phyloP scores from a whole-genome alignment of 2,888 invertebrate species.

The Loripinus fragilis region DNA sequence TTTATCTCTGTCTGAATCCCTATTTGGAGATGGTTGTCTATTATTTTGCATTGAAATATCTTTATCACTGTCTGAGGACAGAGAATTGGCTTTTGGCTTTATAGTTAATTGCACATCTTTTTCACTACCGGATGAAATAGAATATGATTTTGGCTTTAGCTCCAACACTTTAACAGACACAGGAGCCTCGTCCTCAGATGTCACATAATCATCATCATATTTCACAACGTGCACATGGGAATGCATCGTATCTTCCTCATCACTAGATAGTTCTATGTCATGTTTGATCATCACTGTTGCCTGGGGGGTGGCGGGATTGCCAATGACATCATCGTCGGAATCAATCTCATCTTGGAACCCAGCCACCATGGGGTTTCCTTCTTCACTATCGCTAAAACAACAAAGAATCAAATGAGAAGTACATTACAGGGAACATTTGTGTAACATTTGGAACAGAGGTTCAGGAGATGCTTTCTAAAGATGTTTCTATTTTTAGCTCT shows the following conservation, averaged over 20 bases:
- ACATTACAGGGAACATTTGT: not conserved
- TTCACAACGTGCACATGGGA: slow-evolving; percentile 47
- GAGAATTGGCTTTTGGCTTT: not conserved
- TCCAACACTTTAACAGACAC: slow-evolving; percentile 2
- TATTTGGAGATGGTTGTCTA: slow-evolving; percentile 1
- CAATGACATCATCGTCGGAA: slow-evolving; percentile 85
- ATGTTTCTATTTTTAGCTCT: too few species aligned
- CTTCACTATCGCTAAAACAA: slow-evolving; percentile 73
- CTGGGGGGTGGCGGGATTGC: slow-evolving; percentile 20
- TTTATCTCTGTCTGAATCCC: not conserved
- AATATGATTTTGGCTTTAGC: slow-evolving; percentile 30
- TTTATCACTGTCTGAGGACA: slow-evolving; percentile 36
- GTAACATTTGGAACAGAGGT: too few species aligned
- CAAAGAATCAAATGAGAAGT: not conserved
- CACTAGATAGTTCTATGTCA: slow-evolving; percentile 71
- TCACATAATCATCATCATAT: slow-evolving; percentile 48
- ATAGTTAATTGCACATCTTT: slow-evolving; percentile 9
- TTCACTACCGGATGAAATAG: slow-evolving; percentile 28
- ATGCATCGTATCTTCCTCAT: slow-evolving; percentile 60
- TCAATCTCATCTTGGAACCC: slow-evolving; percentile 93
- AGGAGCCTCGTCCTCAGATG: slow-evolving; percentile 54
- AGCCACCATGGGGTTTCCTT: slow-evolving; percentile 86
- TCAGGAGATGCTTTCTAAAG: too few species aligned
- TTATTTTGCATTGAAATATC: slow-evolving; percentile 8
- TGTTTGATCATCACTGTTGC: slow-evolving; percentile 31